Conservation (phyloP, 2,797 vertebrate species). For the Cirrhinus mrigala region DNA sequence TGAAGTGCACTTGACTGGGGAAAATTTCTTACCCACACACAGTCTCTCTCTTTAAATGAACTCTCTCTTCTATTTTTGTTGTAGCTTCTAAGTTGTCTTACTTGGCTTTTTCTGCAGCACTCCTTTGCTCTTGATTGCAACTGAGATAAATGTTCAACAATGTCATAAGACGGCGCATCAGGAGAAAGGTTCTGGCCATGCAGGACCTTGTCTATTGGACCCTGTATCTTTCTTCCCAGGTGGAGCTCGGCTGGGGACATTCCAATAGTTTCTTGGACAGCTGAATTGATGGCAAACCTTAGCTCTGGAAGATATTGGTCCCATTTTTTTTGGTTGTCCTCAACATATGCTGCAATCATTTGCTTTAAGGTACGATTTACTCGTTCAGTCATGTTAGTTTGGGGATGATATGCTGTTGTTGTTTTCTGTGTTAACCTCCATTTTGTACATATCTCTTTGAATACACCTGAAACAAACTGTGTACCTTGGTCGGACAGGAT, state of each 20-base stretch:
- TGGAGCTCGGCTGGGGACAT: not conserved
- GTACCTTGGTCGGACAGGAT: not conserved
- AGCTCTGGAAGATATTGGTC: not conserved
- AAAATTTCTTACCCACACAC: not conserved
- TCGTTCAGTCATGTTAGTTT: constrained; percentile 14
- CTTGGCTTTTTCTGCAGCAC: not conserved
- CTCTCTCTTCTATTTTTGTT: not conserved
- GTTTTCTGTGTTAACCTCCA: too few relatives aligned
- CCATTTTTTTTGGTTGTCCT: not conserved
- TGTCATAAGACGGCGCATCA: not conserved
- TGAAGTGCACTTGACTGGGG: not conserved
- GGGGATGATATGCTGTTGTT: not conserved
- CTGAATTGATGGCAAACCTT: constrained; percentile 8
- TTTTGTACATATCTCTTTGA: too few relatives aligned
- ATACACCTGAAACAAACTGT: too few relatives aligned
- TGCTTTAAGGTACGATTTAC: not conserved
- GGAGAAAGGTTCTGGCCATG: too few relatives aligned
- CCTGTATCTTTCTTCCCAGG: not conserved
- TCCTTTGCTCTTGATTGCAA: not conserved
- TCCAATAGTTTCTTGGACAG: constrained; percentile 2
- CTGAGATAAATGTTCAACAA: not conserved
- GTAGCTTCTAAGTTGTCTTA: not conserved
- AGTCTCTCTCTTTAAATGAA: too few relatives aligned
- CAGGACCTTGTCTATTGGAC: not conserved
- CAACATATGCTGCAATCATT: not conserved